Evolutionary conservation across 2,113 vertebrate species (phyloP), one percentile per base, ranked within the genome.

Genomic region (Ciconia boyciana): DNA sequence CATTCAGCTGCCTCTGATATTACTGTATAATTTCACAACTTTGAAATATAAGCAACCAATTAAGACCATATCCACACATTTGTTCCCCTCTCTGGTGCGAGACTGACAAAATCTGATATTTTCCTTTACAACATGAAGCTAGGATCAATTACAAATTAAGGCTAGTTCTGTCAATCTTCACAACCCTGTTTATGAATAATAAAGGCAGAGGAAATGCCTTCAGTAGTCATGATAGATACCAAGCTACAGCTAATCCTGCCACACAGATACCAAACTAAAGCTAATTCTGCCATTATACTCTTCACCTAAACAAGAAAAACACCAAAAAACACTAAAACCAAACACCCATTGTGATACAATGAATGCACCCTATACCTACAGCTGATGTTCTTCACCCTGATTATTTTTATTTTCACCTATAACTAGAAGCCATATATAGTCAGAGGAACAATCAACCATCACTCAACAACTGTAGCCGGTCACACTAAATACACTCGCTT

Each of bases 41-140:
- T 44, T 96, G 97, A 98, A 98, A 97, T 84, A 96, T 36, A 98
- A 97, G 91, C 65, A 95, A 90, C 84, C 94, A 98, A 95, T 96
- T 96, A 97, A 95, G 96, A 7, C 87, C 74, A 92, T 55, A 88
- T 25, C 95, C 95, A 96, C 36, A 72, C 31, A 29, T 88, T 95
- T 96, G 88, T 58, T 87, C 90, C 94, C 87, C 92, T 74, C 64
- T 70, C 87, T 96, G 95, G 83, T 95, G 96, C 12, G 81, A 93
- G 89, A 96, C 86, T 79, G 91, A 91, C 95, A 95, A 95, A 97
- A 94, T 57, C 89, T 54, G 75, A 77, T 89, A 64, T 95, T 95
- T 94, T 77, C 85, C 93, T 83, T 89, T 79, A 62, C 80, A 90
- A 52, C 72, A 89, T 2, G 7, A 97, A 89, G 88, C 90, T 64